Base-by-base conservation (phyloP, 2,888 invertebrate species). In the Tanytarsus gracilentus region DNA sequence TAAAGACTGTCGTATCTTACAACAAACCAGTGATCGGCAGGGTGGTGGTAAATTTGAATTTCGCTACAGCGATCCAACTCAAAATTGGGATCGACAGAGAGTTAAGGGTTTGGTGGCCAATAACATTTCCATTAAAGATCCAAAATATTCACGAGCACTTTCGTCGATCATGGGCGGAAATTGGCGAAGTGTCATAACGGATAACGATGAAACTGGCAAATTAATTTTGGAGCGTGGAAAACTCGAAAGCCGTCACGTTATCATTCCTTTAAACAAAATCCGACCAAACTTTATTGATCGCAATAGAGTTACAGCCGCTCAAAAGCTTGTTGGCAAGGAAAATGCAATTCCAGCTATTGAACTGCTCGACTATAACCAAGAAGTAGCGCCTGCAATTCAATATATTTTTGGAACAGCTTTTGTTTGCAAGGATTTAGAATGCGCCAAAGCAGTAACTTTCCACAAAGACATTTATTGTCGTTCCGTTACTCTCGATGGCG, bases 191-290 rank as follows among this genome's bases (percentile, higher is more conserved):
- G 86, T 96, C 62, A 85, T 97, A 52, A 91, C 94, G 30, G 91
- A 95, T 69, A 86, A 84, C 48, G 93, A 94, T 69, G 76, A 77
- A 58, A 89, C 91, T 0, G 86, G 88, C 67, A 93, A 92, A 72
- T 80, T 85, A 69, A 77, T 99, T 63, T 77, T 99, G 61, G 82
- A 92, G 73, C 79, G 79, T 62, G 95, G 95, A 0, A 80, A 86
- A 65, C 76, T 98, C 62, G 84, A 84, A 70, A 76, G 80, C 16
- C 80, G 95, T 62, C 85, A 86, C 59, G 96, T 94, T 61, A 83
- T 96, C 69, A 87, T 96, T 62, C 96, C 96, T 21, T 79, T 97
- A 64, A 94, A 93, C 76, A 90, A 91, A 77, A 91, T 97, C 65
- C 71, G 76, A 26, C 81, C 82, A 0, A 71, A 77, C 63, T 70